Evolutionary conservation across 2,113 vertebrate species (phyloP).

Genomic region (Eulemur rufifrons): DNA sequence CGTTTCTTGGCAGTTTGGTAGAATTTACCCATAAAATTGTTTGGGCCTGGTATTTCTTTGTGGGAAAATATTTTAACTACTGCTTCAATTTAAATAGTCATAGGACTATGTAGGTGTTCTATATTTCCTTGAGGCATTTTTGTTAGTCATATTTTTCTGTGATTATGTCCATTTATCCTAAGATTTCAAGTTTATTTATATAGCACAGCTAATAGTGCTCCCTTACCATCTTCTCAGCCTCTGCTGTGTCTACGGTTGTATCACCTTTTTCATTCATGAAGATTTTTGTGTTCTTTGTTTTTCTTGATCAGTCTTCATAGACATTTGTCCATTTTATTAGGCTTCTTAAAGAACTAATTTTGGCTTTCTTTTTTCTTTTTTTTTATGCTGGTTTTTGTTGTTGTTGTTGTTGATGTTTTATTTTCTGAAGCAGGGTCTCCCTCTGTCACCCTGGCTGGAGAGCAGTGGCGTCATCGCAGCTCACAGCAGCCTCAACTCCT

Average conservation of each 20-base stretch:
- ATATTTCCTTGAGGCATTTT: not conserved
- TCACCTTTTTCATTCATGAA: not conserved
- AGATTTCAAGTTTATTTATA: not conserved
- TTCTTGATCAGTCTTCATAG: not conserved
- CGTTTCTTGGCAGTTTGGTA: not conserved
- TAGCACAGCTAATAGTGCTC: not conserved
- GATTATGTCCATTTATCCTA: not conserved
- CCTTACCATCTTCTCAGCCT: not conserved
- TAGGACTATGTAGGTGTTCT: not conserved
- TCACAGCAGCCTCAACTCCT: too few species aligned
- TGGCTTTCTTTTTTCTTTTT: not conserved
- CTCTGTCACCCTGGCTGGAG: too few species aligned
- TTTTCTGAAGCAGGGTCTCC: too few species aligned
- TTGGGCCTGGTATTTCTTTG: not conserved
- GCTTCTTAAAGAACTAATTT: not conserved
- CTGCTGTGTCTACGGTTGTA: not conserved
- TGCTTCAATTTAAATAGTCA: not conserved
- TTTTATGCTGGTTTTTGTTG: too few species aligned
- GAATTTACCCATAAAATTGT: not conserved
- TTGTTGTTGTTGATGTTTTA: too few species aligned
- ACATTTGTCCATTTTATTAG: not conserved
- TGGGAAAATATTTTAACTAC: not conserved
- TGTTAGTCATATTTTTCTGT: not conserved
- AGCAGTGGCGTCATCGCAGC: too few species aligned
- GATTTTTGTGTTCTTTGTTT: not conserved